phyloP scores from a whole-genome alignment of 1,140 invertebrate genomes.

The Drosophila sproati region DNA sequence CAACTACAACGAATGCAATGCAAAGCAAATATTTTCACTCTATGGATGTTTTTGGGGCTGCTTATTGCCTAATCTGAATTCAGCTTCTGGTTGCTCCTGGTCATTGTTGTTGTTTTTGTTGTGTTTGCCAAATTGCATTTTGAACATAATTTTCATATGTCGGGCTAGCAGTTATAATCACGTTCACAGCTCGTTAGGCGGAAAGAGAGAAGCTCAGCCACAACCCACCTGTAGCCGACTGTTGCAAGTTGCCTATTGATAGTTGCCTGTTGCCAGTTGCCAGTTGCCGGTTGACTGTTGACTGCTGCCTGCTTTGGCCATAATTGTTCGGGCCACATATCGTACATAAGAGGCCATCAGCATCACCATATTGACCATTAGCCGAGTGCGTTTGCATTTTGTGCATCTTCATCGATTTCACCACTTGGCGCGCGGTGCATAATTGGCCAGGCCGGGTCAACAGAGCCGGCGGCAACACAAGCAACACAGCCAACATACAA shows the following conservation, averaged over 20 bases:
- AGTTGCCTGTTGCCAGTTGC: no score
- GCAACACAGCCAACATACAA: conserved; percentile 24
- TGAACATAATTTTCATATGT: conserved; percentile 82
- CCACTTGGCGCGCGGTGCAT: conserved; percentile 77
- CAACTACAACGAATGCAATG: conserved; percentile 58
- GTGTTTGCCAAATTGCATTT: conserved; percentile 68
- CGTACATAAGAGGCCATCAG: conserved; percentile 51
- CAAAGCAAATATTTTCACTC: conserved; percentile 79
- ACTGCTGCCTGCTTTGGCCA: conserved; percentile 63
- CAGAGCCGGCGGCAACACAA: conserved; percentile 39
- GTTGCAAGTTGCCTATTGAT: no score
- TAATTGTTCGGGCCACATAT: conserved; percentile 76
- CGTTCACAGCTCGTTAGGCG: conserved; percentile 79
- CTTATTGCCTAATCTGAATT: conserved; percentile 65
- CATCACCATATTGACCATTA: conserved; percentile 78
- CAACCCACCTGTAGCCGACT: conserved; percentile 57
- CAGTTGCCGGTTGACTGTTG: conserved; percentile 27
- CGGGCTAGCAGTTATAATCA: conserved; percentile 78
- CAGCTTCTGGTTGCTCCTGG: conserved; percentile 52
- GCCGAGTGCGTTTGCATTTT: conserved; percentile 81
- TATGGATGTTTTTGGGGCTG: conserved; percentile 42
- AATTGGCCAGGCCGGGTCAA: conserved; percentile 70
- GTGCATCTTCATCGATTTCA: conserved; percentile 82
- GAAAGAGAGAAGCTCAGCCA: conserved; percentile 42
- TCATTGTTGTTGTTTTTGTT: conserved; percentile 57